phyloP scores from a whole-genome alignment of 2,888 invertebrate species.

The Caenorhabditis parvicauda region DNA sequence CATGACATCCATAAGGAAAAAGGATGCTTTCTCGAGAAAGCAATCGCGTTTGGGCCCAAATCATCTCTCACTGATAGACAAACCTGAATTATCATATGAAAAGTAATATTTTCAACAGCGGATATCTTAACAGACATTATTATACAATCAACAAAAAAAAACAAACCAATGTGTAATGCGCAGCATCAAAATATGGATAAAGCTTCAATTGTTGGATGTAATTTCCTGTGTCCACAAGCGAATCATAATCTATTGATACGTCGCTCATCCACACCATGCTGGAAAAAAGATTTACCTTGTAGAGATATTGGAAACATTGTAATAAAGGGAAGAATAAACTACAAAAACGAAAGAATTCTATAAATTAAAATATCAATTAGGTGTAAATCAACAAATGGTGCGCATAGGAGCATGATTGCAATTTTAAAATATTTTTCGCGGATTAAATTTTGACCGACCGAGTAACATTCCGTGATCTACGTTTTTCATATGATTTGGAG shows the following conservation, averaged over 20 bases:
- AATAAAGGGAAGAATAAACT: too few relatives aligned
- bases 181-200: slow-evolving; percentile 98
- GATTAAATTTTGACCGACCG: too few relatives aligned
- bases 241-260: slow-evolving; percentile 57
- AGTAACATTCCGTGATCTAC: too few relatives aligned
- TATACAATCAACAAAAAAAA: not conserved
- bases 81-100: slow-evolving; percentile 33
- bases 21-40: slow-evolving; percentile 94
- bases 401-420: too few relatives aligned
- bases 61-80: slow-evolving; percentile 57
- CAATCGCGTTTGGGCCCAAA: slow-evolving; percentile 73
- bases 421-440: too few relatives aligned
- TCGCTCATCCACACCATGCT: too few relatives aligned
- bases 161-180: slow-evolving; percentile 77
- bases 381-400: too few relatives aligned
- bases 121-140: not conserved
- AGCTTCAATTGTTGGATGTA: slow-evolving; percentile 97
- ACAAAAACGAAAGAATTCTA: too few relatives aligned
- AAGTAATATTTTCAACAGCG: not conserved
- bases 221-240: slow-evolving; percentile 84
- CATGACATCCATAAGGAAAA: slow-evolving; percentile 95
- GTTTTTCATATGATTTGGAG: too few relatives aligned
- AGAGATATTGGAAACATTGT: too few relatives aligned
- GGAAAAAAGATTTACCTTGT: too few relatives aligned
- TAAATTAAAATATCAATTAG: too few relatives aligned